Percentiles rank a stretch among this genome's conserved stretches.
These are phyloP conservation scores for Burhinus oedicnemus DNA, from an alignment of 2,113 vertebrate species.

Conservation along the genomic window DNA sequence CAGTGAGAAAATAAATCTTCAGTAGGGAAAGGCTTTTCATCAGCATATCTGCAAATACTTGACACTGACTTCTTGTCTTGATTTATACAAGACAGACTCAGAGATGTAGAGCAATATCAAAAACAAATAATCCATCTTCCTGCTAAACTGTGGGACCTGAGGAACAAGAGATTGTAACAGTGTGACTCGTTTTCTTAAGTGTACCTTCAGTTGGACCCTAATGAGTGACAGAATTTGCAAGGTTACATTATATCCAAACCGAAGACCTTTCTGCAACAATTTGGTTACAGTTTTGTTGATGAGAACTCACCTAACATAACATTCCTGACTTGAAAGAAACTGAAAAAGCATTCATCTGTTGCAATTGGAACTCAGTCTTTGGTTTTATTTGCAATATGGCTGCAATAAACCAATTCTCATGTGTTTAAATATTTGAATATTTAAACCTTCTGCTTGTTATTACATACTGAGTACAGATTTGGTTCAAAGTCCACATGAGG, in stretches of 20 bases:
- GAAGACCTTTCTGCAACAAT: not conserved
- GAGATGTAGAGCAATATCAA: not conserved
- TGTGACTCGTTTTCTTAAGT: rapidly evolving
- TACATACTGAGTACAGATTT: not conserved
- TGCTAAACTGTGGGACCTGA: not conserved
- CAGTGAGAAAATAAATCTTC: not conserved
- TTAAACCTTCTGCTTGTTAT: not conserved
- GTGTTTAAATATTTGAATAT: not conserved
- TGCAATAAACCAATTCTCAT: not conserved
- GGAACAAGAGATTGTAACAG: not conserved
- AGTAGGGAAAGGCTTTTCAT: not conserved
- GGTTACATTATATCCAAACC: not conserved
- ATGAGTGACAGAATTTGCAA: not conserved
- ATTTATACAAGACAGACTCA: not conserved
- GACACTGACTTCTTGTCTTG: not conserved
- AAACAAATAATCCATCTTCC: not conserved
- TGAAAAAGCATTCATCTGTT: not conserved
- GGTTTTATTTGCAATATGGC: not conserved
- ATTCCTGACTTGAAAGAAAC: not conserved
- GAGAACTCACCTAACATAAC: not conserved
- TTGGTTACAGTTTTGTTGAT: not conserved
- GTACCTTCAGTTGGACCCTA: not conserved
- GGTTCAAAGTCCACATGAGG: not conserved
- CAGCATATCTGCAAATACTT: not conserved
- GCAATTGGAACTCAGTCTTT: not conserved